Percentiles rank a stretch among this genome's conserved stretches.
Conservation (phyloP, 2,113 vertebrate species). For the Macheiramphus alcinus region DNA sequence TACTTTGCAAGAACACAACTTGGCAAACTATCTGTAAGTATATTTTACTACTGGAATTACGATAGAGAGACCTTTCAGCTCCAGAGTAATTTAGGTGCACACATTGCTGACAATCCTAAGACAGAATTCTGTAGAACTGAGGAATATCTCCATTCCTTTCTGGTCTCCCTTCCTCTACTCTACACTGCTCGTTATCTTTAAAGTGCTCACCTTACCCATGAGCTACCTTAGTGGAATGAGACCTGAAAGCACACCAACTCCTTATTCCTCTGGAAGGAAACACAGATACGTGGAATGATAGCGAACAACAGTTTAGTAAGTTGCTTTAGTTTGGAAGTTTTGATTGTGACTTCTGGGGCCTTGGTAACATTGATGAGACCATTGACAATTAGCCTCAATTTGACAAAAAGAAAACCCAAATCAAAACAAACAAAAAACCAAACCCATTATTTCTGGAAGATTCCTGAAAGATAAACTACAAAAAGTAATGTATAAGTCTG, state of each 20-base stretch:
- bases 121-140: neutral
- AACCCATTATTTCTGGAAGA: neutral
- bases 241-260: neutral
- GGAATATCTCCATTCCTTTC: neutral
- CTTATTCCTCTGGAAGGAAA: neutral
- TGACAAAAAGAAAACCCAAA: neutral
- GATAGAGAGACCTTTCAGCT: neutral
- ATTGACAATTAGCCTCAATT: neutral
- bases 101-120: neutral
- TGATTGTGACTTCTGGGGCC: neutral
- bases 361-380: neutral
- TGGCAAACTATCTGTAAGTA: conserved; percentile 99
- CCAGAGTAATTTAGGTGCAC: neutral
- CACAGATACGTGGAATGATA: neutral
- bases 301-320: neutral
- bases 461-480: neutral
- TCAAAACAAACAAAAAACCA: neutral
- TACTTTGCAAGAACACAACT: conserved; percentile 98
- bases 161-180: neutral
- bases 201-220: neutral
- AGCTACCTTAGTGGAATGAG: neutral
- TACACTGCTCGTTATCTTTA: neutral
- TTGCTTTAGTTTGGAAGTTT: neutral
- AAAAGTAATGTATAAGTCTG: neutral
- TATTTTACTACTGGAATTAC: neutral